Evolutionary conservation across 2,888 invertebrate species (phyloP).

Genomic region (Psylliodes chrysocephalus): DNA sequence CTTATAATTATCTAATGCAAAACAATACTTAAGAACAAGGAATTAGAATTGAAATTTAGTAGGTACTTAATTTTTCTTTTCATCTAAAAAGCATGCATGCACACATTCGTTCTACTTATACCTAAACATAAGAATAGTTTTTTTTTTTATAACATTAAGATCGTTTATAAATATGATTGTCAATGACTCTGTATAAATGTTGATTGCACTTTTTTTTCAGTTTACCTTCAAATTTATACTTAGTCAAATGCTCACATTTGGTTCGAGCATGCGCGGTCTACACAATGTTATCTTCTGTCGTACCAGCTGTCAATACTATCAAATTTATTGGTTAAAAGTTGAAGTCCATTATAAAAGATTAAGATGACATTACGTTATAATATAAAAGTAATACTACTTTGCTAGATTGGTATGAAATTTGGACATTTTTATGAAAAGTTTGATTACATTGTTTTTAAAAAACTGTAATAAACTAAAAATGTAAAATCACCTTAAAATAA

Average conservation of each 20-base stretch:
- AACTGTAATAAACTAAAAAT: no score
- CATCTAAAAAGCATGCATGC: constrained; percentile 29
- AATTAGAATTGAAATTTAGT: background rate
- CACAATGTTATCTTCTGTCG: background rate
- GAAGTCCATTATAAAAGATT: no score
- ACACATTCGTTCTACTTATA: constrained; percentile 52
- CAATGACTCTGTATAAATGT: constrained; percentile 61
- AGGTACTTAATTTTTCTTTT: constrained; percentile 1
- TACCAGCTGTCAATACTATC: background rate
- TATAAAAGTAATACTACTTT: no score
- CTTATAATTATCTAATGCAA: no score
- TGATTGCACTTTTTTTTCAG: constrained; percentile 31
- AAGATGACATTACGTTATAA: no score
- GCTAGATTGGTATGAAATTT: no score
- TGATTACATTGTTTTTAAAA: no score
- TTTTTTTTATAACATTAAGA: constrained; percentile 51
- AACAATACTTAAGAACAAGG: background rate
- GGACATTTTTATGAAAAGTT: no score
- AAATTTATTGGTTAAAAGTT: no score
- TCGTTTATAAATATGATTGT: constrained; percentile 61
- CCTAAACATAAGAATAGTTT: constrained; percentile 61
- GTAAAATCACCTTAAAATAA: no score
- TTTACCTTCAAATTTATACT: constrained; percentile 54
- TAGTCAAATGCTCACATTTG: constrained; percentile 57
- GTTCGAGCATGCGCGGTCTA: constrained; percentile 43